Percentiles rank a stretch among this genome's conserved stretches.
Conservation (phyloP, 2,797 vertebrate species). For the Sylvia borin region DNA sequence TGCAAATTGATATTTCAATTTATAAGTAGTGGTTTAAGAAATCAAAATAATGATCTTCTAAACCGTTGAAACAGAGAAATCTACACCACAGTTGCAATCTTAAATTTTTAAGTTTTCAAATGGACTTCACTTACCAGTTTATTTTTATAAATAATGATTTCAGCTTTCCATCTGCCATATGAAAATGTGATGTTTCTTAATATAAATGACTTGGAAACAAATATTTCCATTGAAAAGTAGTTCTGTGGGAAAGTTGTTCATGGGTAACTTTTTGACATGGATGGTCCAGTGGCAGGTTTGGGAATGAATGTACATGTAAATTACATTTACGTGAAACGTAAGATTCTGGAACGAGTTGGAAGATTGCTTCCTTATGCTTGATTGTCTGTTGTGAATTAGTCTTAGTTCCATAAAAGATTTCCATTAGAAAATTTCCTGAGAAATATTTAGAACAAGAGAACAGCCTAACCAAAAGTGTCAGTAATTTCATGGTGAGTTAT, state of each 20-base stretch:
- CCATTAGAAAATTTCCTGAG: conserved; percentile 53
- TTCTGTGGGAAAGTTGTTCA: conserved; percentile 14
- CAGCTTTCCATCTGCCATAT: conserved; percentile 29
- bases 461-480: conserved; percentile 28
- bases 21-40: not conserved
- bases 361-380: not conserved
- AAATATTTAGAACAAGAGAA: conserved; percentile 48
- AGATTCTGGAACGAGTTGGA: not conserved
- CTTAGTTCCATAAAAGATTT: conserved; percentile 34
- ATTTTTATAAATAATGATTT: conserved; percentile 48
- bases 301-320: not conserved
- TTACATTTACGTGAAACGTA: not conserved
- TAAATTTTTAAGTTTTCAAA: not conserved
- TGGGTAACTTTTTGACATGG: conserved; percentile 4
- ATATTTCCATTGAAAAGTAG: not conserved
- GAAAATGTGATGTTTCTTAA: conserved; percentile 24
- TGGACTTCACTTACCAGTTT: conserved; percentile 8
- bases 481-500: conserved; percentile 72
- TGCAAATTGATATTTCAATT: not conserved
- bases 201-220: conserved; percentile 44
- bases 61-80: not conserved
- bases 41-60: not conserved
- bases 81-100: not conserved
- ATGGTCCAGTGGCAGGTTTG: not conserved
- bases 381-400: conserved; percentile 12